Conservation (phyloP, 2,888 invertebrate genomes). For the Neocrepidodera transversa region DNA sequence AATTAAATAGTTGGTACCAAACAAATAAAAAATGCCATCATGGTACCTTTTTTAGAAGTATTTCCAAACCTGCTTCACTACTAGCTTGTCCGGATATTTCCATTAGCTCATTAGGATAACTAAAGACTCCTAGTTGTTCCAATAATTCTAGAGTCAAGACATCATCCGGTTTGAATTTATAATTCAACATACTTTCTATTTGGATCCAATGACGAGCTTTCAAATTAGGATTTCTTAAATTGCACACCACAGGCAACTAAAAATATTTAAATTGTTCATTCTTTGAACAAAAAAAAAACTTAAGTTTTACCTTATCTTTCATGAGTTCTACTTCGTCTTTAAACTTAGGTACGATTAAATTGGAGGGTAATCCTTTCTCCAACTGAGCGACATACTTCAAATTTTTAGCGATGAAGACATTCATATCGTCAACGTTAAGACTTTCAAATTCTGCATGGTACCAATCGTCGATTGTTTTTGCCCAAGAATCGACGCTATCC, state of each 20-base stretch:
- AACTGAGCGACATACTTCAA: conserved; percentile 77
- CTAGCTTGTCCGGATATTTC: conserved; percentile 89
- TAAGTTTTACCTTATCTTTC: conserved; percentile 29
- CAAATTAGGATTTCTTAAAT: conserved; percentile 80
- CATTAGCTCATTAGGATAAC: conserved; percentile 75
- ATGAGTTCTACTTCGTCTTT: conserved; percentile 74
- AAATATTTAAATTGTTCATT: conserved; percentile 40
- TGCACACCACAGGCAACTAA: conserved; percentile 78
- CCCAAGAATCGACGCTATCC: conserved; percentile 81
- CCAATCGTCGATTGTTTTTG: conserved; percentile 71
- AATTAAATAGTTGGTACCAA: too few species aligned
- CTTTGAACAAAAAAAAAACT: background rate
- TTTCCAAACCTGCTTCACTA: conserved; percentile 84
- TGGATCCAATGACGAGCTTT: conserved; percentile 84
- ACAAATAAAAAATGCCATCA: too few species aligned
- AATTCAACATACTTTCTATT: conserved; percentile 75
- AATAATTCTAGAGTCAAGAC: conserved; percentile 71
- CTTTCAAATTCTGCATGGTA: conserved; percentile 67
- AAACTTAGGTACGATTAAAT: conserved; percentile 78
- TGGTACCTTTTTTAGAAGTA: conserved; percentile 74
- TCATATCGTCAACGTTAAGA: conserved; percentile 78
- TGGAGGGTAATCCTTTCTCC: conserved; percentile 83
- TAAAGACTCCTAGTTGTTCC: conserved; percentile 77
- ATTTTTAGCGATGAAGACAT: conserved; percentile 69
- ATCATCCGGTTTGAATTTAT: conserved; percentile 77